phyloP scores from a whole-genome alignment of 2,888 invertebrate genomes.

The Ctenicera cuprea region DNA sequence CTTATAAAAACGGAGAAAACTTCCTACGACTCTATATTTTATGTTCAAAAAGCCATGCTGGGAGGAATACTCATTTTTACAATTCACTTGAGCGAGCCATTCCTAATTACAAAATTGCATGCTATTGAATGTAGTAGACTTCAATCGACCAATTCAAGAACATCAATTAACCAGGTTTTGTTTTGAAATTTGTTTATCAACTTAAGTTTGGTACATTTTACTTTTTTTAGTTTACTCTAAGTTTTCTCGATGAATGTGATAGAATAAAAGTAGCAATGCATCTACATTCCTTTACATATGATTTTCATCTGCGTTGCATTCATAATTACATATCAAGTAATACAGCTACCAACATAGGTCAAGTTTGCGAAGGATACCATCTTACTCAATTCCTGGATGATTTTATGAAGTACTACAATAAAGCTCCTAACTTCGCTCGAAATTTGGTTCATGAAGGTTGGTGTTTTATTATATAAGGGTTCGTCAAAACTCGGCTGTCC shows the following conservation, averaged over 20 bases:
- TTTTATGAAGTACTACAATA: constrained; percentile 85
- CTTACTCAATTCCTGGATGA: constrained; percentile 84
- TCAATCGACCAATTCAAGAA: constrained; percentile 74
- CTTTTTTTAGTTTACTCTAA: constrained; percentile 75
- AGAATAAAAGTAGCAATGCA: constrained; percentile 83
- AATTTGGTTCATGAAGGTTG: constrained; percentile 83
- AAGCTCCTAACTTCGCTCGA: constrained; percentile 85
- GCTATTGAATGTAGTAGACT: constrained; percentile 80
- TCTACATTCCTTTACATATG: constrained; percentile 86
- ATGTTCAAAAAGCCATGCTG: constrained; percentile 80
- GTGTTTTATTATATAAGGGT: constrained; percentile 49
- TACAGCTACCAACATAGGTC: constrained; percentile 68
- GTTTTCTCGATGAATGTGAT: constrained; percentile 81
- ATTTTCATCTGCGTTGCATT: constrained; percentile 83
- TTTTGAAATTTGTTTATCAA: neutral
- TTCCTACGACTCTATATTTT: constrained; percentile 69
- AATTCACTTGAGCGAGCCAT: constrained; percentile 81
- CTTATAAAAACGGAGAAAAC: constrained; percentile 60
- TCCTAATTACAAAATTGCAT: constrained; percentile 81
- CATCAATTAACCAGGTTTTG: constrained; percentile 74
- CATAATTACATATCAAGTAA: constrained; percentile 79
- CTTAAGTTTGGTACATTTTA: neutral
- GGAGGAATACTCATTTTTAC: constrained; percentile 84
- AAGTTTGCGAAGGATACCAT: constrained; percentile 78
- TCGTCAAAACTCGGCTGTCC: too few relatives aligned